phyloP scores from a whole-genome alignment of 2,888 invertebrate genomes.

The Crossocerus cetratus region DNA sequence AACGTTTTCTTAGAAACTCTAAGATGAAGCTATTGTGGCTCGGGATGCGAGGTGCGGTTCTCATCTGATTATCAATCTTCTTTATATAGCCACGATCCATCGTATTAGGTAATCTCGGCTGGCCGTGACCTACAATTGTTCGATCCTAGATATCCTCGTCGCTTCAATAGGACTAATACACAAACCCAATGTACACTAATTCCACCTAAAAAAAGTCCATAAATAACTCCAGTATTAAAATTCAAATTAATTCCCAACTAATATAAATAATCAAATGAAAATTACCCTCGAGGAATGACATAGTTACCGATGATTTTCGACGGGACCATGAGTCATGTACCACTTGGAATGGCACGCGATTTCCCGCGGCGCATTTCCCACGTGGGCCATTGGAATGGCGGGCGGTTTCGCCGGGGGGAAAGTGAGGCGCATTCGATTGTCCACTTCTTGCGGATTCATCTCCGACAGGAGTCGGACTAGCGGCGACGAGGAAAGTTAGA shows the following conservation, averaged over 20 bases:
- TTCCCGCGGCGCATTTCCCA: not conserved
- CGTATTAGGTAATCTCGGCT: not conserved
- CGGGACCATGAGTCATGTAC: too few species aligned
- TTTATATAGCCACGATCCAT: not conserved
- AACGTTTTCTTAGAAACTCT: not conserved
- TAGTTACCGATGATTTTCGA: too few species aligned
- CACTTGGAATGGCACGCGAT: not conserved
- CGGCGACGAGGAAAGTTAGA: slow-evolving; percentile 44
- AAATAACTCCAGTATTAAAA: too few species aligned
- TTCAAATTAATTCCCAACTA: too few species aligned
- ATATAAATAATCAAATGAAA: too few species aligned
- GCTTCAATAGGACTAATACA: too few species aligned
- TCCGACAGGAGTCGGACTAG: slow-evolving; percentile 1
- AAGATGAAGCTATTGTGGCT: not conserved
- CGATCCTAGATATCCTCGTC: too few species aligned
- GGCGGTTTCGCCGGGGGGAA: slow-evolving; percentile 26
- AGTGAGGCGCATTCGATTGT: slow-evolving; percentile 27
- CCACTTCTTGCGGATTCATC: slow-evolving; percentile 38
- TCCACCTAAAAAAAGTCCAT: too few species aligned
- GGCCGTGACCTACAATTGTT: not conserved
- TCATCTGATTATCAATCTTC: not conserved
- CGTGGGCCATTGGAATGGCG: not conserved
- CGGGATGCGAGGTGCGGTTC: not conserved
- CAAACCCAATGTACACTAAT: too few species aligned
- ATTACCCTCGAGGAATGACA: too few species aligned